Evolutionary conservation across 1,140 invertebrate genomes (phyloP), one percentile per base, ranked within the genome.

Genomic region (Pogonognathellus flavescens): DNA sequence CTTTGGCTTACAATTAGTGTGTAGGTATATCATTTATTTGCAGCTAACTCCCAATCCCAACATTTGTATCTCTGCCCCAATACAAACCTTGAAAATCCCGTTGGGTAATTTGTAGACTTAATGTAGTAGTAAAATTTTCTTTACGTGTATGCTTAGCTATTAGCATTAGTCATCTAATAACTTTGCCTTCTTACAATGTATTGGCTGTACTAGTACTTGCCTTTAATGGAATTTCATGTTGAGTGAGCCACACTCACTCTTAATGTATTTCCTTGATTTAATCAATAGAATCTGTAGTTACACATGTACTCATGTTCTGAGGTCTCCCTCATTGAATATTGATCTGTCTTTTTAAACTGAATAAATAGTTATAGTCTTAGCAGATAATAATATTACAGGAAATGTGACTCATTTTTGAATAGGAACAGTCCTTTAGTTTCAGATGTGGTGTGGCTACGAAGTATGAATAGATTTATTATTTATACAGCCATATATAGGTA

Each of bases 261-360:
- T 76, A 76, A 76, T 76, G 70, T 76, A 76, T 76, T 76, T 76
- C 70, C 70, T 76, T 76, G 70, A 76, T 76, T 76, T 76, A 76
- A 76, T 76, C 70, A 76, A 76, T 76, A 76, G 25, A 41, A 76
- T 76, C 25, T 49, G 70, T 18, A 66, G 62, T 66, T 25, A 66
- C 62, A 41, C 31, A 41, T 41, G 53, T 57, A 57, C 11, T 57
- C n/a, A 57, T 57, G 53, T n/a, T 62, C 59, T 76, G 31, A 76
- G 70, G n/a, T 76, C 49, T 76, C 41, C 70, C 41, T 76, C 41
- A 50, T 50, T 76, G 70, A 76, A 76, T 76, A 76, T 76, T 76
- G 70, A 76, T 76, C 70, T 18, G 49, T 18, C 31, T 76, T 50
- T 41, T 41, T 41, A 41, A 41, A 41, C 31, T 41, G 31, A 41